Percentiles rank a stretch among this genome's conserved stretches.
Conservation (phyloP, 30 jellyfish, hydroid and myxozoan genomes). For the Chironex yamaguchii region DNA sequence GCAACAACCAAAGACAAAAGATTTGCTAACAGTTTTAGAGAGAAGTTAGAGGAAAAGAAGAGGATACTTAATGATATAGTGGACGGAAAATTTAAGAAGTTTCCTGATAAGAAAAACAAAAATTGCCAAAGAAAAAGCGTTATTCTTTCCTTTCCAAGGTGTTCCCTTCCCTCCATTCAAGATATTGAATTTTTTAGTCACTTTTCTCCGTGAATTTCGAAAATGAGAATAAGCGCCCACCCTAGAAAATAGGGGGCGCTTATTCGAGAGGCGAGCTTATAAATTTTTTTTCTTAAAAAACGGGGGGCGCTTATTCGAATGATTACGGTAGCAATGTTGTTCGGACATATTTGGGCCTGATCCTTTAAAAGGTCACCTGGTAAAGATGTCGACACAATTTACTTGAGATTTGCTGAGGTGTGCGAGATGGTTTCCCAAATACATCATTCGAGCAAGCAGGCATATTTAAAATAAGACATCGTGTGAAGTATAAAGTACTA, state of each 20-base stretch:
- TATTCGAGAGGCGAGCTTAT: not conserved
- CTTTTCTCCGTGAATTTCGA: not conserved
- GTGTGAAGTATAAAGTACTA: no score
- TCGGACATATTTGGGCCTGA: no score
- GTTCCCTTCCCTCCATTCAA: not conserved
- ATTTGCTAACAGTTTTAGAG: no score
- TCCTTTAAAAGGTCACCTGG: no score
- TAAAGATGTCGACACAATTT: no score
- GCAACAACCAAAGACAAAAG: no score
- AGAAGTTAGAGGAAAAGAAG: no score
- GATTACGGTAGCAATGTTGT: conserved; percentile 1
- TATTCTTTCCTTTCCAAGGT: not conserved
- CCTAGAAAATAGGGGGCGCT: not conserved
- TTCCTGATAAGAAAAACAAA: not conserved
- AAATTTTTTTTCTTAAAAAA: not conserved
- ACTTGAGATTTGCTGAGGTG: not conserved
- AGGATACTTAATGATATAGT: no score
- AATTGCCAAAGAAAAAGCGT: not conserved
- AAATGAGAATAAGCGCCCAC: not conserved
- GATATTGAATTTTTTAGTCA: not conserved
- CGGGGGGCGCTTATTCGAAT: not conserved
- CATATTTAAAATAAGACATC: no score
- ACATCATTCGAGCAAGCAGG: no score
- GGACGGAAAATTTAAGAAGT: not conserved
- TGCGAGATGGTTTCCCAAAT: no score